phyloP scores from a whole-genome alignment of 2,113 vertebrate genomes.

The Rhombomys opimus region DNA sequence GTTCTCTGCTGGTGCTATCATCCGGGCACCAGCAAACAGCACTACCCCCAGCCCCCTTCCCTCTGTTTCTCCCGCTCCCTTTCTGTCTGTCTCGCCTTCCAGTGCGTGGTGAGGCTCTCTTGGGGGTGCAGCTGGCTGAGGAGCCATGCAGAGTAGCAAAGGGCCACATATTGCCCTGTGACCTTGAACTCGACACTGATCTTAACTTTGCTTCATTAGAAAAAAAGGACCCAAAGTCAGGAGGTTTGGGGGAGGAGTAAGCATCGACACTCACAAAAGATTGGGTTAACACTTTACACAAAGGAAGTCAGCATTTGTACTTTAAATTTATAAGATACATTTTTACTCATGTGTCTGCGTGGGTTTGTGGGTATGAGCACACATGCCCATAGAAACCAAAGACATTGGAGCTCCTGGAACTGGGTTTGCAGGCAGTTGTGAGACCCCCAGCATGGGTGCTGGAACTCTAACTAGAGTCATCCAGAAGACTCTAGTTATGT shows the following conservation, averaged over 20 bases:
- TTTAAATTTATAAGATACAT: neutral
- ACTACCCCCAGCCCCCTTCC: neutral
- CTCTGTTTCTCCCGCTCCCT: neutral
- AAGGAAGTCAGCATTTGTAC: neutral
- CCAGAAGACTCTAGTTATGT: neutral
- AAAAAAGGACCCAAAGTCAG: neutral
- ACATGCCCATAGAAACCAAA: neutral
- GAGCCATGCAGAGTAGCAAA: neutral
- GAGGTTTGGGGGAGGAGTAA: neutral
- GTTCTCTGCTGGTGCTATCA: neutral
- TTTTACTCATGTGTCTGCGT: neutral
- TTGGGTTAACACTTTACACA: neutral
- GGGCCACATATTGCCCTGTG: neutral
- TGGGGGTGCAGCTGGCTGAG: neutral
- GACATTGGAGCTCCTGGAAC: no score
- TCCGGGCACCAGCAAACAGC: neutral
- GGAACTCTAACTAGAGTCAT: neutral
- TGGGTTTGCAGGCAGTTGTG: neutral
- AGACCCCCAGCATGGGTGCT: neutral
- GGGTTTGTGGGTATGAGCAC: neutral
- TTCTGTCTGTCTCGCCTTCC: neutral
- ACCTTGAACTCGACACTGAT: neutral
- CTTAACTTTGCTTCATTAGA: neutral
- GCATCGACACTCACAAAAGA: neutral
- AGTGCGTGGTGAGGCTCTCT: accelerated